Base-by-base conservation (phyloP, 2,888 invertebrate species). In the Cheilosia pagana region DNA sequence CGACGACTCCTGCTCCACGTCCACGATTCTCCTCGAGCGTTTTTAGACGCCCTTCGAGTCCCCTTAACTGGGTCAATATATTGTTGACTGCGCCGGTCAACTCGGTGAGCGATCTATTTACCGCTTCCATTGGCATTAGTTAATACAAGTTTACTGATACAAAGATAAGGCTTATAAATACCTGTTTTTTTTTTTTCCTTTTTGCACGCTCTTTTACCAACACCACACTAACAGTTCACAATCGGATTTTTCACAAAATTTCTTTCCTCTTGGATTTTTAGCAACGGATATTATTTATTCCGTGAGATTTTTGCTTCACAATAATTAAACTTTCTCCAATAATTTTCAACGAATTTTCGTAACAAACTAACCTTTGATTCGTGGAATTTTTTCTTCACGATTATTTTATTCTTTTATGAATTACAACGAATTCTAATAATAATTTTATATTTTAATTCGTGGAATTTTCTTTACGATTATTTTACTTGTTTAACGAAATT, bases 61-160 rank as follows among this genome's bases (percentile, higher is more conserved):
- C 19, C 45, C 16, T 45, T 45, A 45, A 8, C 3, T 45, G 45
- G 7, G 8, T 16, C n/a, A 45, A 19, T 5, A 45, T 45, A 45
- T 45, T 45, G n/a, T 45, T 45, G 7, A 45, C 45, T 19, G 45
- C 45, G n/a, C 45, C 45, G n/a, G 45, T 45, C n/a, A 45, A 45
- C n/a, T 45, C 45, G 19, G 45, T 45, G 45, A n/a, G 45, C n/a
- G 45, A 45, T 45, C 1, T 60, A 7, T 45, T 45, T 45, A 45
- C n/a, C 45, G 7, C 2, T n/a, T 45, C 45, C 45, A 19, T 45
- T 16, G 16, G 41, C 14, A 41, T 12, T 12, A 2, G 6, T 25
- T 25, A 25, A 25, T 25, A 25, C 25, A 25, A 25, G 25, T 25
- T 25, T 25, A 25, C 2, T 25, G 25, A 25, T 25, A 25, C 25